These are phyloP conservation scores for Drosophila subpulchrella DNA, from an alignment of 1,140 invertebrate genomes.

Conservation along the genomic window DNA sequence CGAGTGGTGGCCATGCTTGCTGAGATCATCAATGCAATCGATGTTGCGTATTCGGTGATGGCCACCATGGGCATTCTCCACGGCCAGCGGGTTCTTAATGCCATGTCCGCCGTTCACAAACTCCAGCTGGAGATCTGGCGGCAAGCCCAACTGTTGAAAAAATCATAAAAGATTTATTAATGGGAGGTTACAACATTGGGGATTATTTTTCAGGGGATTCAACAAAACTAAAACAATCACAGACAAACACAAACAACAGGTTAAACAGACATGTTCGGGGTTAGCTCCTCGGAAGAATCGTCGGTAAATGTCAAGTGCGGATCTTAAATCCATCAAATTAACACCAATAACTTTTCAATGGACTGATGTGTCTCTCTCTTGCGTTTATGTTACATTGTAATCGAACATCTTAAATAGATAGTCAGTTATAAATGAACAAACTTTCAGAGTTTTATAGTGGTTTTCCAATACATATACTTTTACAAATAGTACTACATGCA, in stretches of 20 bases:
- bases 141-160: constrained; percentile 90
- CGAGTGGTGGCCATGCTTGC: constrained; percentile 76
- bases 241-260: constrained; percentile 29
- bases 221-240: constrained; percentile 21
- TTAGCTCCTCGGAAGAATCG: background rate
- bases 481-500: too few relatives aligned
- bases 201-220: background rate
- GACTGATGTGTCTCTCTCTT: background rate
- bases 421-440: too few relatives aligned
- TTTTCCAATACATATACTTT: too few relatives aligned
- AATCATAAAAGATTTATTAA: constrained; percentile 1
- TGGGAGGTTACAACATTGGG: background rate
- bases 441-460: too few relatives aligned
- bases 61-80: constrained; percentile 86
- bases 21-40: constrained; percentile 82
- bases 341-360: background rate
- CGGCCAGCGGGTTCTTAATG: constrained; percentile 98
- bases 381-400: too few relatives aligned
- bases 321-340: background rate
- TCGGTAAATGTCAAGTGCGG: background rate
- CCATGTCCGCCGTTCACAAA: constrained; percentile 99
- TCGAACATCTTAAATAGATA: too few relatives aligned
- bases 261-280: background rate
- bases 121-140: constrained; percentile 94
- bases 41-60: constrained; percentile 86